Percentiles rank a stretch among this genome's conserved stretches.
phyloP scores from a whole-genome alignment of 2,797 vertebrate species.

The Sebastes jordani region DNA sequence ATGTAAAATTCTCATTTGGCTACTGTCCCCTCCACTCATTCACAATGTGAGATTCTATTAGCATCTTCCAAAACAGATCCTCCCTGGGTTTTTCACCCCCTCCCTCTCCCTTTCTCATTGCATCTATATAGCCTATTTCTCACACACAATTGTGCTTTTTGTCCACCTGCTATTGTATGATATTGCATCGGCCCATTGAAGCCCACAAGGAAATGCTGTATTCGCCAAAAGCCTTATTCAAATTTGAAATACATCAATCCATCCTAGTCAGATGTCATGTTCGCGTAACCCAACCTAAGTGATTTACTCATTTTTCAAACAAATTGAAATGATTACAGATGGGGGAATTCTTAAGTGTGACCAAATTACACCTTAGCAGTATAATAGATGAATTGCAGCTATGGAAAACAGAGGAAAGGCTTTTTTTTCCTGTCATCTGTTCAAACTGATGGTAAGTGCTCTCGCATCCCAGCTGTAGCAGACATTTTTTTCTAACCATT shows the following conservation, averaged over 20 bases:
- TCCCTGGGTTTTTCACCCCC: not conserved
- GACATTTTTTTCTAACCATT: not conserved
- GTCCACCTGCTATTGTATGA: slow-evolving; percentile 7
- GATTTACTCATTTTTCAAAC: slow-evolving; percentile 46
- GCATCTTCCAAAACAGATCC: slow-evolving; percentile 46
- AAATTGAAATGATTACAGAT: slow-evolving; percentile 53
- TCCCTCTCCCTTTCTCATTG: not conserved
- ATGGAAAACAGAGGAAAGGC: slow-evolving; percentile 15
- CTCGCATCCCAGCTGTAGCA: slow-evolving; percentile 16
- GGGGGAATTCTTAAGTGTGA: slow-evolving; percentile 41
- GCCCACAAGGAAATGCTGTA: not conserved
- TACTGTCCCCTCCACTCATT: slow-evolving; percentile 61
- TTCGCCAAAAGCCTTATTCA: slow-evolving; percentile 14
- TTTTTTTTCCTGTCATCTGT: slow-evolving; percentile 18
- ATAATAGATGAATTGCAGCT: slow-evolving; percentile 37
- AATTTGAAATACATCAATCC: slow-evolving; percentile 22
- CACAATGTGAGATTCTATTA: slow-evolving; percentile 67
- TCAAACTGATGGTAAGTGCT: slow-evolving; percentile 32
- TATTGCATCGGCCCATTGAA: slow-evolving; percentile 10
- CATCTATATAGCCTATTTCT: not conserved
- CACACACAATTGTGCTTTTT: not conserved
- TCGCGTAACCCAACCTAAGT: slow-evolving; percentile 15
- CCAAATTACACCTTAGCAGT: slow-evolving; percentile 41
- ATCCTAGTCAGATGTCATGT: slow-evolving; percentile 35
- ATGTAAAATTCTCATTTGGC: slow-evolving; percentile 62